Evolutionary conservation across 2,113 vertebrate genomes (phyloP), one percentile per base, ranked within the genome.

Genomic region (Fukomys damarensis): DNA sequence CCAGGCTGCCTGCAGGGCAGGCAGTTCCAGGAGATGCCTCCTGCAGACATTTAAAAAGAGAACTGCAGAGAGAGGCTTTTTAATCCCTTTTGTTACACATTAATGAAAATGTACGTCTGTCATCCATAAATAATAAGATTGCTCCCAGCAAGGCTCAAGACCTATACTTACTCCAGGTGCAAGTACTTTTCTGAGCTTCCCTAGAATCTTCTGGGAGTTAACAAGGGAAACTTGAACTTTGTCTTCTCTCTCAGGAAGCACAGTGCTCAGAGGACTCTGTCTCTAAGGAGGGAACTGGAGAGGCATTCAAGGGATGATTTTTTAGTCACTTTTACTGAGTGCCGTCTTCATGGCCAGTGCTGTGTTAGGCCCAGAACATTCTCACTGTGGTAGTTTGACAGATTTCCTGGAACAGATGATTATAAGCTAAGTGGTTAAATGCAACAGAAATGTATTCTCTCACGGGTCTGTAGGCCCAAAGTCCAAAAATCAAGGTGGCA

Each of bases 31-130:
- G 13, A 49, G 5, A 3, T 30, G 13, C 59, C 79, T 65, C 80
- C 35, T 20, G 11, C 0, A 77, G 72, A 5, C 58, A 24, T 79
- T 95, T 85, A 32, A 68, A 91, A 96, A 79, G 79, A 92, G 43
- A 30, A 5, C 76, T 52, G 59, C 76, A 65, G 87, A 92, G 52
- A 91, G 49, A 61, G 16, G 59, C 58, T 54, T 81, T 61, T 94
- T 38, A 76, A 95, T 96, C 70, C 13, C 54, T 91, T 90, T 96
- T 70, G 46, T 93, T 86, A 85, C 61, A 90, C 58, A 86, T 96
- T 96, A 89, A 92, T 96, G 86, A 96, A 96, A 97, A 95, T 77
- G 74, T 84, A 68, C 93, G 43, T 38, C 63, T 96, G 80, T 86
- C 4, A 5, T 89, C 82, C 94, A 59, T 95, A 95, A 97, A 95